Percentiles rank a stretch among this genome's conserved stretches.
Evolutionary conservation across 2,888 invertebrate species (phyloP).

Genomic region (Orthosia cruda): DNA sequence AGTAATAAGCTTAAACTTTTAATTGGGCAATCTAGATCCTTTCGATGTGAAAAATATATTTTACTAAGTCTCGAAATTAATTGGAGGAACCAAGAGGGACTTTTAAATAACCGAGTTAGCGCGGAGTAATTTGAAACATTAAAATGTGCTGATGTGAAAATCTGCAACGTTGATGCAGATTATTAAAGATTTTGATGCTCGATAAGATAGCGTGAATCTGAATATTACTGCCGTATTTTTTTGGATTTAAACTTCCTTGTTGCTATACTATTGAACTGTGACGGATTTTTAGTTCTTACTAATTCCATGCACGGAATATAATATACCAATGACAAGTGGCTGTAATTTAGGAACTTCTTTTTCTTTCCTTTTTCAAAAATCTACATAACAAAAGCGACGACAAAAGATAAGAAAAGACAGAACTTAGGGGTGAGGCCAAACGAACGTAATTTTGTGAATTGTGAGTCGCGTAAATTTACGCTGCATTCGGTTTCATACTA

Average conservation of each 20-base stretch:
- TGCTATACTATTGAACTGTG: background rate
- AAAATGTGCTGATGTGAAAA: conserved; percentile 57
- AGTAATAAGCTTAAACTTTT: conserved; percentile 80
- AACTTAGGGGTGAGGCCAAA: conserved; percentile 10
- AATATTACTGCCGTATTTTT: background rate
- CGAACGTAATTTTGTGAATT: too few relatives aligned
- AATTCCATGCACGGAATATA: background rate
- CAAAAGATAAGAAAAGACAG: conserved; percentile 44
- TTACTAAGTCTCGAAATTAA: conserved; percentile 69
- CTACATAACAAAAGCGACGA: conserved; percentile 12
- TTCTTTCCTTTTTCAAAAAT: background rate
- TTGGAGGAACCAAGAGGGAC: conserved; percentile 64
- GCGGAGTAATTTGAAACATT: conserved; percentile 51
- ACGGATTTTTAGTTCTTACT: background rate
- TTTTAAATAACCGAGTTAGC: conserved; percentile 66
- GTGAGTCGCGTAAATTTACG: too few relatives aligned
- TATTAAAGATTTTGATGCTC: conserved; percentile 21
- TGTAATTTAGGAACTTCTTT: background rate
- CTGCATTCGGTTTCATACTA: too few relatives aligned
- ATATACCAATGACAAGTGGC: background rate
- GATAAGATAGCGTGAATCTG: conserved; percentile 16
- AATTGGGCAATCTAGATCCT: conserved; percentile 78
- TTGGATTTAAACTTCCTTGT: background rate
- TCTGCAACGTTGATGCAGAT: conserved; percentile 48
- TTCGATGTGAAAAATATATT: conserved; percentile 68